A percentile compares a stretch with the other conserved stretches of the same genome.
Evolutionary conservation across 2,888 invertebrate species (phyloP).

Genomic region (Ypsolopha scabrella): DNA sequence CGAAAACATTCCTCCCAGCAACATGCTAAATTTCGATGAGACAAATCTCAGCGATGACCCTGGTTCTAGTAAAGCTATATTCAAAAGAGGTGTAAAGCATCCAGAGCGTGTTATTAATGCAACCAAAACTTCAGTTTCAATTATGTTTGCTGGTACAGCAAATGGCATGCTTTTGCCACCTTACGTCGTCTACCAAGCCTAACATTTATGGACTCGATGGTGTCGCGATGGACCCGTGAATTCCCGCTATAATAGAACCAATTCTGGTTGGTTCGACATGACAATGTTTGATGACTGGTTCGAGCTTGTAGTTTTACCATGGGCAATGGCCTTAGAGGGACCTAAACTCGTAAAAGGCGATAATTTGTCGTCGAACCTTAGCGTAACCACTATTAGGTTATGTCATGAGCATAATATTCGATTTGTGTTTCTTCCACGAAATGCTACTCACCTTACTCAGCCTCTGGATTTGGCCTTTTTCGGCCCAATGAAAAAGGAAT

Average conservation of each 20-base stretch:
- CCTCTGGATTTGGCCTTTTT: conserved; percentile 5
- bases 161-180: conserved; percentile 25
- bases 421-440: conserved; percentile 5
- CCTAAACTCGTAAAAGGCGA: conserved; percentile 3
- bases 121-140: conserved; percentile 18
- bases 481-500: conserved; percentile 4
- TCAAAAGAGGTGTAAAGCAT: conserved; percentile 23
- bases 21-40: conserved; percentile 31
- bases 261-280: conserved; percentile 1
- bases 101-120: conserved; percentile 23
- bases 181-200: conserved; percentile 25
- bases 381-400: neutral
- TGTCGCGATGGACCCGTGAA: no score
- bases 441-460: conserved; percentile 4
- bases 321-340: neutral
- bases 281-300: neutral
- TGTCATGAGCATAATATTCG: conserved; percentile 4
- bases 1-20: conserved; percentile 12
- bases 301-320: neutral
- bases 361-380: conserved; percentile 5
- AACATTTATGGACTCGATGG: conserved; percentile 8
- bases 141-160: conserved; percentile 30
- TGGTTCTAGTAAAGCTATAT: conserved; percentile 19
- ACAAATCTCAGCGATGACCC: conserved; percentile 30
- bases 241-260: conserved; percentile 10